Evolutionary conservation across 2,113 vertebrate genomes (phyloP), one percentile per base, ranked within the genome.

Genomic region (Gobiocypris rarus): DNA sequence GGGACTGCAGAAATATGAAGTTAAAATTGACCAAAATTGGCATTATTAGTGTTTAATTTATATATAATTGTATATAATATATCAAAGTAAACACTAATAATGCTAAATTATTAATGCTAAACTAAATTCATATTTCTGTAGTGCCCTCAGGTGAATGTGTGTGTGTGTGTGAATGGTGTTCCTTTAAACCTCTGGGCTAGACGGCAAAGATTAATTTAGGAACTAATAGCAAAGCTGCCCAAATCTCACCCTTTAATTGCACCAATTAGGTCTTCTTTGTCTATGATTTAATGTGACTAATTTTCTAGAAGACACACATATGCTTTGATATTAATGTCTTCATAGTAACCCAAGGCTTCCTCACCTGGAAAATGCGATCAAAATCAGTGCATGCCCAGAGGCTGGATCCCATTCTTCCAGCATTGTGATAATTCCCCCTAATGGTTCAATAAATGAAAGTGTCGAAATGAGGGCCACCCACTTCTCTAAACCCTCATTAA

Each of bases 251-350:
- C 65, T 41, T 52, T 82, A 82, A 70, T 70, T 34, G 22, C 28
- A 56, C 50, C 65, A 81, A 67, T 67, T 81, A 52, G 5, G 9
- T 22, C 24, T 56, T 65, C 22, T 82, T 82, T 82, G 65, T 70
- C 63, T 41, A 9, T 38, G 19, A 70, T 14, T 67, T 70, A 41
- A 82, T 70, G 7, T 56, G 31, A 70, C 48, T 19, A 52, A 56
- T 81, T 81, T 22, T 67, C 43, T n/a, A 28, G 61, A 69, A 17
- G 48, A 56, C 79, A 69, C 9, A 9, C 22, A 10, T 63, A 80
- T 82, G 31, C 50, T 54, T 82, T 82, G 65, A 41, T 70, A 70
- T 34, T 38, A 70, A 82, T 70, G 48, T 41, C 48, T 70, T 50
- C 65, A 17, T 19, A 38, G 41, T 54, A 69, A 54, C 48, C 79